A percentile compares a stretch with the other conserved stretches of the same genome.
Conservation (phyloP, 2,888 invertebrate genomes). For the Geophilus truncorum region DNA sequence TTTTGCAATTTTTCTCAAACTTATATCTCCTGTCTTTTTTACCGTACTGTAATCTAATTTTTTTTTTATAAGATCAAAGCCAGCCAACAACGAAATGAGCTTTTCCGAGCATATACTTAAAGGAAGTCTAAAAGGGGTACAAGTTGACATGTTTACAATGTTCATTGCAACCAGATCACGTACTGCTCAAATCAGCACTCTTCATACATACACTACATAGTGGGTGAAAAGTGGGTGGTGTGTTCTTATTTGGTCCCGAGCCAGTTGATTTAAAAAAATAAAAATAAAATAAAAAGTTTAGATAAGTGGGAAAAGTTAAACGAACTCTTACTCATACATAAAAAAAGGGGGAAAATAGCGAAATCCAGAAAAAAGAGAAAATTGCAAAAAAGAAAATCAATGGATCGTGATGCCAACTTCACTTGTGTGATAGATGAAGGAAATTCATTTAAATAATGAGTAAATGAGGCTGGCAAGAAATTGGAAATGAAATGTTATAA, state of each 20-base stretch:
- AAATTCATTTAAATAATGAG: conserved; percentile 6
- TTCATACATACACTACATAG: conserved; percentile 16
- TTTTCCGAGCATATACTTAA: conserved; percentile 5
- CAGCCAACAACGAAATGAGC: conserved; percentile 20
- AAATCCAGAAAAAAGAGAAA: not conserved
- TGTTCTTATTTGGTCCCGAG: conserved; percentile 10
- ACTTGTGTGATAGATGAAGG: not conserved
- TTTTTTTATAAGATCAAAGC: conserved; percentile 5
- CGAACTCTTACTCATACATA: not conserved
- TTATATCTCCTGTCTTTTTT: not conserved
- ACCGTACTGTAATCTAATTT: not conserved
- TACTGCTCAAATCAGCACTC: conserved; percentile 20
- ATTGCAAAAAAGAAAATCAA: not conserved
- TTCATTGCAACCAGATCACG: conserved; percentile 20
- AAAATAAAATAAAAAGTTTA: conserved; percentile 20
- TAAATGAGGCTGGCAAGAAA: not conserved
- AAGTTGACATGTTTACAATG: conserved; percentile 16
- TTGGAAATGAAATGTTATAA: not conserved
- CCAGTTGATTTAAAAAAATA: conserved; percentile 20
- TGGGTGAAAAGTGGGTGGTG: conserved; percentile 16
- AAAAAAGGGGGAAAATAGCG: not conserved
- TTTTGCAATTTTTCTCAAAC: not conserved
- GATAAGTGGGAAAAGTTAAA: conserved; percentile 20
- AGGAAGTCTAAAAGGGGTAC: conserved; percentile 13
- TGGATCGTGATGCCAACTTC: not conserved